Evolutionary conservation across 2,113 vertebrate species (phyloP).

Genomic region (Myiopsitta monachus): DNA sequence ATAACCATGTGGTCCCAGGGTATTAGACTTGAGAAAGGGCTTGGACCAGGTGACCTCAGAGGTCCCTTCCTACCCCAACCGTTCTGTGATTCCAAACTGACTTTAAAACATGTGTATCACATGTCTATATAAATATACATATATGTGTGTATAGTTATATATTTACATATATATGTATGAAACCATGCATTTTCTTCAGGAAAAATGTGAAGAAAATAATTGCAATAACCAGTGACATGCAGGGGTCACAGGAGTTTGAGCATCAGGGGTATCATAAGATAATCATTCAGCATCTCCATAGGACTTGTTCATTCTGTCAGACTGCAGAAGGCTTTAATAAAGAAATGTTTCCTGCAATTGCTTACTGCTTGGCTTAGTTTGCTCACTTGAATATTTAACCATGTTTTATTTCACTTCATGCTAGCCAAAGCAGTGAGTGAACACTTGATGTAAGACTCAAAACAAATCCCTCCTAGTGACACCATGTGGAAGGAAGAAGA

Average conservation of each 20-base stretch:
- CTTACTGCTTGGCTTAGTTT: not conserved
- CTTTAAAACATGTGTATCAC: not conserved
- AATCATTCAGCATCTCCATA: not conserved
- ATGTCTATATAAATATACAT: not conserved
- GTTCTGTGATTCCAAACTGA: not conserved
- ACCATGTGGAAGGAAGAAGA: not conserved
- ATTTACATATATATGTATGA: not conserved
- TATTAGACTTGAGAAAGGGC: not conserved
- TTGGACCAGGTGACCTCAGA: not conserved
- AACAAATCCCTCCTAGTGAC: not conserved
- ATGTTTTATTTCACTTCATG: slow-evolving; percentile 57
- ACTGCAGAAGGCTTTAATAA: not conserved
- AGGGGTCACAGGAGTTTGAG: not conserved
- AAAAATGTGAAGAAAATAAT: not conserved
- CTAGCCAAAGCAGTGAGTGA: slow-evolving; percentile 90
- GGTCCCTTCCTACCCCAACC: not conserved
- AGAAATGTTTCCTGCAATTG: not conserved
- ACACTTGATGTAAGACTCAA: slow-evolving; percentile 74
- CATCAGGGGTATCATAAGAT: not conserved
- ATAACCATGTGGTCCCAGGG: not conserved
- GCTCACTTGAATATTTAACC: not conserved
- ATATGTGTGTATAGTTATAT: not conserved
- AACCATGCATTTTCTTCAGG: not conserved
- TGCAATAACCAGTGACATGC: not conserved
- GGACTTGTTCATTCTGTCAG: not conserved